Conservation (phyloP, 2,113 vertebrate genomes). For the Myotis lucifugus region DNA sequence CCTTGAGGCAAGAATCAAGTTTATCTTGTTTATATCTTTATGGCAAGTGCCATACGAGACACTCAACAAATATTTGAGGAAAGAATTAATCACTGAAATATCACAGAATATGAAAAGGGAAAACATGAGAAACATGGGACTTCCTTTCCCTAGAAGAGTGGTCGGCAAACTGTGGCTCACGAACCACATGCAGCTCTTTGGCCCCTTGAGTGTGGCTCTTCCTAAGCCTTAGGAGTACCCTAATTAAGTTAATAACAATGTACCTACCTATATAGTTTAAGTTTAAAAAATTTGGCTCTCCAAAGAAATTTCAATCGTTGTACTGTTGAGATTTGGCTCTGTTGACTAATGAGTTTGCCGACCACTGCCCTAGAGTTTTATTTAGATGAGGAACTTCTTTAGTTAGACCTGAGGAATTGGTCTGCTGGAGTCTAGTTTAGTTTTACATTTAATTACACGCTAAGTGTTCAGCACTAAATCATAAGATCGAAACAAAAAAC, state of each 20-base stretch:
- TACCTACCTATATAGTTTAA: too few relatives aligned
- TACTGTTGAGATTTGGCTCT: too few relatives aligned
- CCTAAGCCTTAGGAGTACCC: too few relatives aligned
- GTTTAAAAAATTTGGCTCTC: too few relatives aligned
- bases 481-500: background rate
- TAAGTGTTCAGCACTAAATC: background rate
- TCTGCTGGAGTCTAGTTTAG: background rate
- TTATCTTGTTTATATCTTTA: background rate
- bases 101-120: background rate
- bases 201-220: too few relatives aligned
- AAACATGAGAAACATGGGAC: background rate
- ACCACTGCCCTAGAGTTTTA: background rate
- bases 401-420: background rate
- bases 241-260: too few relatives aligned
- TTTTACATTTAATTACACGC: background rate
- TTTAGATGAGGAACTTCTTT: background rate
- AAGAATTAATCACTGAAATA: conserved; percentile 12
- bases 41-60: background rate
- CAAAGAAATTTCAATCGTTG: too few relatives aligned
- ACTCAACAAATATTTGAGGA: background rate
- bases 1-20: background rate
- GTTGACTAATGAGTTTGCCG: too few relatives aligned
- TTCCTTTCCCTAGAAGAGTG: background rate
- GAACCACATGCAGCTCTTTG: too few relatives aligned
- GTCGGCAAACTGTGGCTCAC: too few relatives aligned